A percentile compares a stretch with the other conserved stretches of the same genome.
phyloP scores from a whole-genome alignment of 2,113 vertebrate genomes.

The Psilopogon haemacephalus region DNA sequence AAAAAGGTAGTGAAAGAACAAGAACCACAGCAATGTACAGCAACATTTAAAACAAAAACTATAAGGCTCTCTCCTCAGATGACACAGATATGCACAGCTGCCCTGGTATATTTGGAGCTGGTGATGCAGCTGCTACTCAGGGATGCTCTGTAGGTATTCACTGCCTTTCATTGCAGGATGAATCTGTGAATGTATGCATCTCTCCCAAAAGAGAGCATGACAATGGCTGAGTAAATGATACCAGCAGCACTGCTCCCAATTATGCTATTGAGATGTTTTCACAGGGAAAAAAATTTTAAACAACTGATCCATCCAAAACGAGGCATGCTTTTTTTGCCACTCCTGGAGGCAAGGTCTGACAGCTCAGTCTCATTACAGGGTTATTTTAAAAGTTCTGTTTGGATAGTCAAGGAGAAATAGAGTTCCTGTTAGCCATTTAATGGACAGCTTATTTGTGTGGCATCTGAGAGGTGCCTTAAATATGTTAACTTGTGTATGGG shows the following conservation, averaged over 20 bases:
- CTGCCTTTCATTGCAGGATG: background rate
- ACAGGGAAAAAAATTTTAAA: background rate
- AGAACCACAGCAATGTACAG: background rate
- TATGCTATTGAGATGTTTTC: background rate
- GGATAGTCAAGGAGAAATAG: background rate
- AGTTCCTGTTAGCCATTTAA: background rate
- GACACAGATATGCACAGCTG: background rate
- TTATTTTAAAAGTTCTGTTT: background rate
- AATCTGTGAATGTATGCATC: background rate
- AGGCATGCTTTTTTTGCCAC: background rate
- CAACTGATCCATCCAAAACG: background rate
- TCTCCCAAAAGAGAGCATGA: background rate
- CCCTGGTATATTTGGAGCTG: background rate
- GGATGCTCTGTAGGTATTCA: background rate
- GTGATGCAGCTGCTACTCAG: background rate
- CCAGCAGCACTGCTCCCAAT: background rate
- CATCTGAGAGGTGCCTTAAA: background rate
- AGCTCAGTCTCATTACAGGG: background rate
- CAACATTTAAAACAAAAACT: background rate
- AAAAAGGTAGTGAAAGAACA: background rate
- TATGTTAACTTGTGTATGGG: background rate
- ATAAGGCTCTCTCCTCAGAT: background rate
- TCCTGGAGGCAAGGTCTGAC: background rate
- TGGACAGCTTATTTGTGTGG: background rate
- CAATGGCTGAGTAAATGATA: rapidly evolving